A percentile compares a stretch with the other conserved stretches of the same genome.
Conservation (phyloP, 2,113 vertebrate species). For the Callocephalon fimbriatum region DNA sequence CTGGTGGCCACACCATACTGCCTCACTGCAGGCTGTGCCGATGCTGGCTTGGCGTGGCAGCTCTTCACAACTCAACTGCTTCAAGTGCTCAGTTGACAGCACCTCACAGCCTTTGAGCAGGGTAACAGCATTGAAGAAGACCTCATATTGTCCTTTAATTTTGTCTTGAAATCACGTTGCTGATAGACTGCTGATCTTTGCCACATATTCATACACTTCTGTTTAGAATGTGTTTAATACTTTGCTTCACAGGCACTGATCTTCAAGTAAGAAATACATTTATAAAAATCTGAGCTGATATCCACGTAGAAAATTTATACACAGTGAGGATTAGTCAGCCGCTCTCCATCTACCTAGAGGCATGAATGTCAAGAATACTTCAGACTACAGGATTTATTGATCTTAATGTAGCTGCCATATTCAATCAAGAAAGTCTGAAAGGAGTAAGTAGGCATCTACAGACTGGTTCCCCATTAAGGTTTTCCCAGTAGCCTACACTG, state of each 20-base stretch:
- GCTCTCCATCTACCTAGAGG: background rate
- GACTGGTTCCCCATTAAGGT: background rate
- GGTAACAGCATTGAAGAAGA: fast-evolving
- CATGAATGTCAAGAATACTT: background rate
- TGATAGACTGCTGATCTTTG: background rate
- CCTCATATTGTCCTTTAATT: background rate
- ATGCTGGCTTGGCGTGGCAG: fast-evolving
- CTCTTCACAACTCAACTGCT: background rate
- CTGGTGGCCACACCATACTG: background rate
- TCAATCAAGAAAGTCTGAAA: background rate
- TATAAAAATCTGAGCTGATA: background rate
- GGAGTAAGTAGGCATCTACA: background rate
- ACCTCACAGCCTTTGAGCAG: background rate
- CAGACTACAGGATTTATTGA: background rate
- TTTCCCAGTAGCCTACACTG: background rate
- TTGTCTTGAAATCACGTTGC: background rate
- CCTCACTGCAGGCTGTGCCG: background rate
- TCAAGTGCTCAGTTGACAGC: too few species aligned
- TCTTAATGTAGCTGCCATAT: background rate
- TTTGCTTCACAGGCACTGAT: background rate
- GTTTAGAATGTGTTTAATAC: background rate
- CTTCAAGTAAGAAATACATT: background rate
- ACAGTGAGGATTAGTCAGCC: background rate
- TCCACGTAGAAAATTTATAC: background rate
- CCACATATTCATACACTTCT: background rate